Evolutionary conservation across 2,888 invertebrate genomes (phyloP).

Genomic region (Fragum whitleyi): DNA sequence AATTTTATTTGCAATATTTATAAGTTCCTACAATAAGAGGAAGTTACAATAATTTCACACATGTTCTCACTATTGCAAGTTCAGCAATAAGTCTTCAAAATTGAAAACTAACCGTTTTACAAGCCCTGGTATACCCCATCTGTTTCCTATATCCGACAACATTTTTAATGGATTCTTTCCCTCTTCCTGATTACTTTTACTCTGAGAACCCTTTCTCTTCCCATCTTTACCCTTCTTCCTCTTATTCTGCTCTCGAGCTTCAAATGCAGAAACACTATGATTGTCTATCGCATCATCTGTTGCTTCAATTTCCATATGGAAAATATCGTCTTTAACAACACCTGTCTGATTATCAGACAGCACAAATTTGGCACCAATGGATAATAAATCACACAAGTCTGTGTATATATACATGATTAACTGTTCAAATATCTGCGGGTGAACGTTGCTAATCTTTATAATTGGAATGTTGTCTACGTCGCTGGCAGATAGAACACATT

Average conservation of each 20-base stretch:
- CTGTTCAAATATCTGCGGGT: constrained; percentile 90
- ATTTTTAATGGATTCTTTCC: constrained; percentile 75
- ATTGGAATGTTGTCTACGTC: constrained; percentile 68
- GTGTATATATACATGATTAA: constrained; percentile 91
- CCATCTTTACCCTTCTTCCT: constrained; percentile 72
- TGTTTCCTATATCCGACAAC: constrained; percentile 80
- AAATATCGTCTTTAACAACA: constrained; percentile 52
- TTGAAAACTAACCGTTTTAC: constrained; percentile 85
- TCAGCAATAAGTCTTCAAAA: too few relatives aligned
- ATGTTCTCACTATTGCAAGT: too few relatives aligned
- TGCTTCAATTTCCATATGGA: constrained; percentile 41
- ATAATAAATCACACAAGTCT: constrained; percentile 88
- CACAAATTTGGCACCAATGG: constrained; percentile 84
- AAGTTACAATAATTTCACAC: too few relatives aligned
- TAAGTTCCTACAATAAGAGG: too few relatives aligned
- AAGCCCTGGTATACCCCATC: constrained; percentile 81
- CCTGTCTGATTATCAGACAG: constrained; percentile 69
- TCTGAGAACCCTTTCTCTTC: constrained; percentile 64
- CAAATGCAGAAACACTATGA: constrained; percentile 70
- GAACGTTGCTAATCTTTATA: constrained; percentile 87
- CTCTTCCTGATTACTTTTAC: not conserved
- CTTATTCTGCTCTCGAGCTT: constrained; percentile 66
- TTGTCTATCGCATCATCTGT: constrained; percentile 21
- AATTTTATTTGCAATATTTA: too few relatives aligned
- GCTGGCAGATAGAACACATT: constrained; percentile 32